Conservation (phyloP, 2,797 vertebrate genomes). For the Hippocampus kuda region DNA sequence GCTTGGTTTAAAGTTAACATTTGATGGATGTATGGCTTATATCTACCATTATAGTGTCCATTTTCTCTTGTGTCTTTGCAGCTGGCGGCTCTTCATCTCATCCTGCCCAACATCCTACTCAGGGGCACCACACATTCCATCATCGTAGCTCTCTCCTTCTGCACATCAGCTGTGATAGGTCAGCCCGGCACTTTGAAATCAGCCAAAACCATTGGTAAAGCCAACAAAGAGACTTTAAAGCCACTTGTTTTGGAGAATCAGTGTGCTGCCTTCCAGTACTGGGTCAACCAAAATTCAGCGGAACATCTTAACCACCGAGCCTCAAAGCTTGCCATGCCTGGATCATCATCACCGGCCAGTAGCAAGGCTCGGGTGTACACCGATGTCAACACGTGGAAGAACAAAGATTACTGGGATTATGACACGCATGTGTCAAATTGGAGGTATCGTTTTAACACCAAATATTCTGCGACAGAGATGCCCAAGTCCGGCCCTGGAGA, state of each 20-base stretch:
- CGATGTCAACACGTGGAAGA: constrained; percentile 94
- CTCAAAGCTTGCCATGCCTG: constrained; percentile 82
- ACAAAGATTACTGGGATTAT: constrained; percentile 96
- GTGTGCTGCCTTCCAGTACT: constrained; percentile 50
- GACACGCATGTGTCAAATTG: constrained; percentile 90
- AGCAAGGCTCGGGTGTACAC: constrained; percentile 96
- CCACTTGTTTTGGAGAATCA: constrained; percentile 34
- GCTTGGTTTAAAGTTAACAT: no score
- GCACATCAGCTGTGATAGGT: constrained; percentile 47
- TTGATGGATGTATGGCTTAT: neutral
- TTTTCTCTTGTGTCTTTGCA: constrained; percentile 25
- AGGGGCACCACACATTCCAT: constrained; percentile 56
- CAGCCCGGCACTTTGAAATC: constrained; percentile 37
- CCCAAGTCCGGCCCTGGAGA: no score
- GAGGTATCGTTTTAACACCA: constrained; percentile 70
- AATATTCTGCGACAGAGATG: neutral
- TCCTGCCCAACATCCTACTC: constrained; percentile 53
- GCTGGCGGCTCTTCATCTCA: constrained; percentile 57
- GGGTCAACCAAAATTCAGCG: constrained; percentile 43
- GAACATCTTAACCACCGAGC: constrained; percentile 48
- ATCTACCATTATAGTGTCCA: neutral
- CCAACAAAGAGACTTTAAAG: constrained; percentile 37
- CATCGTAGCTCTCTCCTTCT: constrained; percentile 56
- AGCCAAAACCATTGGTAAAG: constrained; percentile 45
- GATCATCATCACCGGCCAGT: constrained; percentile 83